Base-by-base conservation (phyloP, 2,113 vertebrate genomes). In the Chrysochloris asiatica region DNA sequence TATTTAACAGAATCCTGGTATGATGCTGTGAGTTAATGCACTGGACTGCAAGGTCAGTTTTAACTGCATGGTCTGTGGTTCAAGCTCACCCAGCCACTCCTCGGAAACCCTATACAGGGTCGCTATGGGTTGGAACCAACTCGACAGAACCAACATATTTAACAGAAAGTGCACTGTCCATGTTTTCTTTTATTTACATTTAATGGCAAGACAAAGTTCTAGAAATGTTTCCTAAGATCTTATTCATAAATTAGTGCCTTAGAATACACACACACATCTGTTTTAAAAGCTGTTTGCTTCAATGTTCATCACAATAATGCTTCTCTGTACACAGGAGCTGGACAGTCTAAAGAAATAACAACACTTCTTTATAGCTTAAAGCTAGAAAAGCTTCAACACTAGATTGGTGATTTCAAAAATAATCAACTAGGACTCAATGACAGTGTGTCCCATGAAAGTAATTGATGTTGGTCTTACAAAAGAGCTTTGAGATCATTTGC, bases 101-200 rank as follows among this genome's bases (percentile, higher is more conserved):
- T n/a, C n/a, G n/a, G n/a, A n/a, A n/a, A n/a, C n/a, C n/a, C n/a
- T n/a, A n/a, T n/a, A n/a, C n/a, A n/a, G n/a, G n/a, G n/a, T n/a
- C n/a, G n/a, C n/a, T n/a, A n/a, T n/a, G n/a, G n/a, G n/a, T n/a
- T n/a, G n/a, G 36, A n/a, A n/a, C n/a, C n/a, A n/a, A n/a, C n/a
- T n/a, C n/a, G n/a, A n/a, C n/a, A n/a, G n/a, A n/a, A n/a, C n/a
- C n/a, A n/a, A n/a, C n/a, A 33, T 2, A n/a, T 67, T 76, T 67
- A 56, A 41, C 36, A 78, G 47, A 96, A 84, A 83, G 41, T 56
- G 19, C 33, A 72, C 3, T 73, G 69, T 90, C 24, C 76, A 0
- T 33, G 38, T n/a, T 75, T 95, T 92, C 38, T 92, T 63, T 8
- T 93, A 12, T 63, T 56, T 14, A 47, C 54, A 1, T 93, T 90